phyloP scores from a whole-genome alignment of 1,140 invertebrate genomes.

The Macrocentrus cingulum region DNA sequence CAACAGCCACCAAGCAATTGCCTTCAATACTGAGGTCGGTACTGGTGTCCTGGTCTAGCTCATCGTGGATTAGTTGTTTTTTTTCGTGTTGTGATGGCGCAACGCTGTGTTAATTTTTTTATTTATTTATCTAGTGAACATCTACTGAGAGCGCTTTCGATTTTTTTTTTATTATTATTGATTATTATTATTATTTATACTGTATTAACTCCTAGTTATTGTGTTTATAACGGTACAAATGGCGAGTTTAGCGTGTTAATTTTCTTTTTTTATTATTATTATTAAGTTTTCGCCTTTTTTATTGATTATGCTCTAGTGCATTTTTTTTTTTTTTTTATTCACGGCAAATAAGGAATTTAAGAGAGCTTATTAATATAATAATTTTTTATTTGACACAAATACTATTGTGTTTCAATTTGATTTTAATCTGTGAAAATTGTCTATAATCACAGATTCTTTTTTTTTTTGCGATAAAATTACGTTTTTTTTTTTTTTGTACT shows the following conservation, averaged over 20 bases:
- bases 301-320: not conserved
- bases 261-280: conserved; percentile 6
- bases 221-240: conserved; percentile 38
- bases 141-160: not conserved
- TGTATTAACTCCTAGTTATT: conserved; percentile 9
- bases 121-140: not conserved
- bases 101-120: conserved; percentile 18
- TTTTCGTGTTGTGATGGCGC: not conserved
- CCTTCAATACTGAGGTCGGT: conserved; percentile 84
- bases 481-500: conserved; percentile 55
- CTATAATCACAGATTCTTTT: too few relatives aligned
- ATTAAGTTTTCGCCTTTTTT: conserved; percentile 8
- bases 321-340: conserved; percentile 47
- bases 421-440: not conserved
- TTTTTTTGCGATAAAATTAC: conserved; percentile 51
- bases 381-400: not conserved
- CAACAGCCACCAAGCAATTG: conserved; percentile 69
- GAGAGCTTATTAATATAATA: conserved; percentile 41
- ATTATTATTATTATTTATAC: not conserved
- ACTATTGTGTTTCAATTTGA: not conserved
- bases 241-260: too few relatives aligned
- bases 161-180: not conserved
- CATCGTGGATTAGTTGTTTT: not conserved
- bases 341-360: conserved; percentile 54
- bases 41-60: conserved; percentile 60